phyloP scores from a whole-genome alignment of 2,113 vertebrate species.

The Prochilodus magdalenae region DNA sequence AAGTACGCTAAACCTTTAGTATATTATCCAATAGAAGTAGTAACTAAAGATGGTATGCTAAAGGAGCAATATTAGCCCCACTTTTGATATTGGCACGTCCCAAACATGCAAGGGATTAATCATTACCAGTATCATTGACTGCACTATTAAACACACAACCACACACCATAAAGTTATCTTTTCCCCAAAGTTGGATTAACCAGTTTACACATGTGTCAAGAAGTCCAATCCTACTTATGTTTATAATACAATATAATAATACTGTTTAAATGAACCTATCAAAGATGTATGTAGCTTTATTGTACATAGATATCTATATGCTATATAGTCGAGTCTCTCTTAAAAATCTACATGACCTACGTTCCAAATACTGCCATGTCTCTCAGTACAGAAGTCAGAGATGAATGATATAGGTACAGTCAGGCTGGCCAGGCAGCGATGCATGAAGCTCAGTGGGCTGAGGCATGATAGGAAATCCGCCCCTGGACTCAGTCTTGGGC shows the following conservation, averaged over 20 bases:
- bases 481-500: slow-evolving; percentile 28
- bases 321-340: too few species aligned
- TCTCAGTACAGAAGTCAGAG: neutral
- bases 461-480: slow-evolving; percentile 52
- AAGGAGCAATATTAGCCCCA: neutral
- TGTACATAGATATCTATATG: too few species aligned
- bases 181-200: neutral
- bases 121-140: neutral
- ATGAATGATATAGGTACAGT: neutral
- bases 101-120: neutral
- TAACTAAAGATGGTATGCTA: neutral
- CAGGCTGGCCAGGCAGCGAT: slow-evolving; percentile 7
- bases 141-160: neutral
- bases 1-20: neutral
- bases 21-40: neutral
- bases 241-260: too few species aligned
- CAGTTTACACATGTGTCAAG: neutral
- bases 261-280: too few species aligned
- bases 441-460: slow-evolving; percentile 22
- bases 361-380: neutral
- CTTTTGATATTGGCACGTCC: neutral
- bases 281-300: too few species aligned
- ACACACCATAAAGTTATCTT: neutral
- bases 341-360: neutral
- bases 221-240: too few species aligned